These are phyloP conservation scores for Heterocephalus glaber DNA, from an alignment of 2,113 vertebrate genomes.

Conservation along the genomic window DNA sequence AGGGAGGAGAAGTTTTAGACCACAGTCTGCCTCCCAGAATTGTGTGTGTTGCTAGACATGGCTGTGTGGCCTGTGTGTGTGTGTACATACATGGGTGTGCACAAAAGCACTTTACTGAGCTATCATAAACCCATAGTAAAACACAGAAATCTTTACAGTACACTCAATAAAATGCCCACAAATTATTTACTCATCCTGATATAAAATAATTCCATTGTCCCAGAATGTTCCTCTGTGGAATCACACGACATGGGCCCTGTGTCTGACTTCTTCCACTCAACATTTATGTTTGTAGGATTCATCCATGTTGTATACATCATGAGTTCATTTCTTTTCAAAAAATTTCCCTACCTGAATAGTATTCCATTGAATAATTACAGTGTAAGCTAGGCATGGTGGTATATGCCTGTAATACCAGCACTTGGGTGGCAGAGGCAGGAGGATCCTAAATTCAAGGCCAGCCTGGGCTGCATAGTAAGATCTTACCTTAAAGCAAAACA, in stretches of 20 bases:
- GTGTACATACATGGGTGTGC: rapidly evolving
- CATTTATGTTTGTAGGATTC: neutral
- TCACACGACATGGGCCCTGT: rapidly evolving
- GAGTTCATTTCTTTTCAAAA: neutral
- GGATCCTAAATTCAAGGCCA: neutral
- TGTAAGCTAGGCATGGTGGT: neutral
- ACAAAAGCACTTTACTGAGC: neutral
- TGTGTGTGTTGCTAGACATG: neutral
- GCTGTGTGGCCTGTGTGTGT: neutral
- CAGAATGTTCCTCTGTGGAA: neutral
- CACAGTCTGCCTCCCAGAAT: neutral
- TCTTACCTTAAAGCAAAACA: neutral
- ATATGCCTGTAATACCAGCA: neutral
- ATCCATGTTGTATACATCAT: neutral
- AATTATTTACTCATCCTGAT: neutral
- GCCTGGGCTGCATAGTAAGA: neutral
- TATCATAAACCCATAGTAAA: neutral
- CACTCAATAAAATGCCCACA: neutral
- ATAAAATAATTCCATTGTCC: neutral
- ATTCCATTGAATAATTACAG: neutral
- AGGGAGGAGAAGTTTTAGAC: neutral
- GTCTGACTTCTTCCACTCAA: neutral
- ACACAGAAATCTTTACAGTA: neutral
- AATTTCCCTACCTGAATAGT: neutral
- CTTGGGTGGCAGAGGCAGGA: neutral